Percentiles rank a stretch among this genome's conserved stretches.
Conservation (phyloP, 2,797 vertebrate genomes). For the Clarias pachynema region DNA sequence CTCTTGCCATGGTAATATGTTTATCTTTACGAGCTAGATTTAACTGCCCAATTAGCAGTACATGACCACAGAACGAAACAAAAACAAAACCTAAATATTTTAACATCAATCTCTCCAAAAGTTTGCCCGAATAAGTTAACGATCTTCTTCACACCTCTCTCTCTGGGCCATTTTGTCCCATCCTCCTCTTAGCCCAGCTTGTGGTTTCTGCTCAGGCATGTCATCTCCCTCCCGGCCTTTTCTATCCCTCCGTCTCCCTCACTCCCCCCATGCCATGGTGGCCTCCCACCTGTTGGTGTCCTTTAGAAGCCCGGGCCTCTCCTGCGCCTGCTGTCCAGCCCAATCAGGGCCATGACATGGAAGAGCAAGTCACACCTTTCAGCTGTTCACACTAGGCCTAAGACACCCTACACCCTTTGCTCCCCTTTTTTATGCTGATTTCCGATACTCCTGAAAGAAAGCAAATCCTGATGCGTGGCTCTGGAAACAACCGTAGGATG, state of each 20-base stretch:
- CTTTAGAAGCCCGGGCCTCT: slow-evolving; percentile 86
- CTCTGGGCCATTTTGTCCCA: slow-evolving; percentile 53
- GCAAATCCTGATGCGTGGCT: slow-evolving; percentile 26
- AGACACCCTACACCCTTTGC: slow-evolving; percentile 80
- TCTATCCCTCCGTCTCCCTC: slow-evolving; percentile 76
- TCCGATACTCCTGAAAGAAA: slow-evolving; percentile 68
- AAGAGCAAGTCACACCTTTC: slow-evolving; percentile 87
- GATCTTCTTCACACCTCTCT: slow-evolving; percentile 42
- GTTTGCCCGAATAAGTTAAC: neutral
- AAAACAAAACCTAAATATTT: neutral
- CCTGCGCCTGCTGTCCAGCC: slow-evolving; percentile 91
- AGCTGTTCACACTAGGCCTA: slow-evolving; percentile 88
- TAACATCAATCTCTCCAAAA: neutral
- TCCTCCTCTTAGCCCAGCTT: slow-evolving; percentile 65
- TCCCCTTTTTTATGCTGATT: slow-evolving; percentile 68
- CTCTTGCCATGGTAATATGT: neutral
- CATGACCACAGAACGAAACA: neutral
- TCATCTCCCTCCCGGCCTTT: slow-evolving; percentile 75
- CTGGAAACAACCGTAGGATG: slow-evolving; percentile 68
- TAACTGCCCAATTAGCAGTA: neutral
- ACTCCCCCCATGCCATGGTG: slow-evolving; percentile 72
- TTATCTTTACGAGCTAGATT: slow-evolving; percentile 3
- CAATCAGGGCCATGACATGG: slow-evolving; percentile 91
- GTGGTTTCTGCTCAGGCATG: slow-evolving; percentile 74
- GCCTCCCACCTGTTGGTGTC: slow-evolving; percentile 93